Base-by-base conservation (phyloP, 2,888 invertebrate species). In the Apotomis betuletana region DNA sequence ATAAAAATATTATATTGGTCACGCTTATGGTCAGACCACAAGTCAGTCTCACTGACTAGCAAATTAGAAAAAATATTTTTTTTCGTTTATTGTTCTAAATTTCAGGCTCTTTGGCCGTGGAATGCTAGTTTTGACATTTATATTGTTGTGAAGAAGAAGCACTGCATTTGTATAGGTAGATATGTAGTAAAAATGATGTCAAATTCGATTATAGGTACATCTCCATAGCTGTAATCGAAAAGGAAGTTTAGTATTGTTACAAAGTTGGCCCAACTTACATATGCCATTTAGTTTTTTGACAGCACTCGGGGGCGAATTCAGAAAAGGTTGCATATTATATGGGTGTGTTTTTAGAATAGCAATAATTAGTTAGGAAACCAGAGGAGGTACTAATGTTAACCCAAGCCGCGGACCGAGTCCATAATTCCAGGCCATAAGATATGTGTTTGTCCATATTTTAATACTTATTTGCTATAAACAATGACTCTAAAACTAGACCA, bases 41-140 rank as follows among this genome's bases (percentile, higher is more conserved):
- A 62, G 68, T 54, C 72, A 72, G 72, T 72, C 54, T 72, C 8
- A 72, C 72, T 72, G 72, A 63, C 63, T 13, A 46, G 67, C 27
- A 62, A 71, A 67, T 62, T 3, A 67, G 44, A 57, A 9, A 67
- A 67, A 44, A 38, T 55, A 55, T 36, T 10, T 46, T 36, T 54
- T 70, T 55, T 54, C 3, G 27, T 51, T 72, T 72, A 72, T 68
- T 72, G 72, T 72, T 63, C 63, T 52, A 44, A 67, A 57, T 62
- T 70, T 49, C 15, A 36, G 49, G 60, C 61, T 55, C n/a, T 8
- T 61, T 41, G 13, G 10, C 58, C 44, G 27, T 8, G 55, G 9
- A 27, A 63, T 63, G 44, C 41, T 12, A 41, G 41, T 41, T 69
- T 15, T 61, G 13, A 55, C 15, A 54, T 15, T 64, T 27, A 38